Percentiles rank a stretch among this genome's conserved stretches.
Conservation (phyloP, 2,888 invertebrate genomes). For the Carcina quercana region DNA sequence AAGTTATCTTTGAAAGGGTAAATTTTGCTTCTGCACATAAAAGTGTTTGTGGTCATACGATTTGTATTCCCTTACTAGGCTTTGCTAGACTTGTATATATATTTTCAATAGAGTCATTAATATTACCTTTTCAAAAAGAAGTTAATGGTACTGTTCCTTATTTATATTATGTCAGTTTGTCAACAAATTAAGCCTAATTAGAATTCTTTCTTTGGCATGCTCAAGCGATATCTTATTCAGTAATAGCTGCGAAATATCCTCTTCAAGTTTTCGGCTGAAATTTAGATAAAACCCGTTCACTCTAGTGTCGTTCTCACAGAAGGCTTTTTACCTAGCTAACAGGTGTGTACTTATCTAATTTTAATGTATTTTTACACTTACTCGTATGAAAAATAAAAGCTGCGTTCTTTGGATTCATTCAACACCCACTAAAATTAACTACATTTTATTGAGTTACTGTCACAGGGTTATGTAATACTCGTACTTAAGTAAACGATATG, state of each 20-base stretch:
- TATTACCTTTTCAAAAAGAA: too few relatives aligned
- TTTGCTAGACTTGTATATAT: too few relatives aligned
- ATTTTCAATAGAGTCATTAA: too few relatives aligned
- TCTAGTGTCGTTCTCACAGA: conserved; percentile 31
- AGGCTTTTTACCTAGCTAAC: conserved; percentile 31
- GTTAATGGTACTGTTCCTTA: too few relatives aligned
- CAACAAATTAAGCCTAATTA: conserved; percentile 8
- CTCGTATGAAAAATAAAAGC: conserved; percentile 63
- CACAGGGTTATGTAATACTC: conserved; percentile 43
- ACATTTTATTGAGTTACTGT: conserved; percentile 59
- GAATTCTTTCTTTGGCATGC: conserved; percentile 15
- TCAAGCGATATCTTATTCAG: conserved; percentile 5
- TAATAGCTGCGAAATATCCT: too few relatives aligned
- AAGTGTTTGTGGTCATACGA: too few relatives aligned
- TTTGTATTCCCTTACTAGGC: too few relatives aligned
- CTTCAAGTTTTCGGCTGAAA: too few relatives aligned
- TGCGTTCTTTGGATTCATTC: conserved; percentile 61
- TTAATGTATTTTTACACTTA: conserved; percentile 42
- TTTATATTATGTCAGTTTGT: conserved; percentile 17
- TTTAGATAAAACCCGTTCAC: conserved; percentile 15
- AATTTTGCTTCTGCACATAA: too few relatives aligned
- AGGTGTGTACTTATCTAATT: conserved; percentile 22
- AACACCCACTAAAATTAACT: conserved; percentile 28
- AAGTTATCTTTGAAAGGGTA: too few relatives aligned
- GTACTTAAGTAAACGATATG: conserved; percentile 69